Conservation (phyloP, 1,140 invertebrate species). For the Drosophila navojoa region DNA sequence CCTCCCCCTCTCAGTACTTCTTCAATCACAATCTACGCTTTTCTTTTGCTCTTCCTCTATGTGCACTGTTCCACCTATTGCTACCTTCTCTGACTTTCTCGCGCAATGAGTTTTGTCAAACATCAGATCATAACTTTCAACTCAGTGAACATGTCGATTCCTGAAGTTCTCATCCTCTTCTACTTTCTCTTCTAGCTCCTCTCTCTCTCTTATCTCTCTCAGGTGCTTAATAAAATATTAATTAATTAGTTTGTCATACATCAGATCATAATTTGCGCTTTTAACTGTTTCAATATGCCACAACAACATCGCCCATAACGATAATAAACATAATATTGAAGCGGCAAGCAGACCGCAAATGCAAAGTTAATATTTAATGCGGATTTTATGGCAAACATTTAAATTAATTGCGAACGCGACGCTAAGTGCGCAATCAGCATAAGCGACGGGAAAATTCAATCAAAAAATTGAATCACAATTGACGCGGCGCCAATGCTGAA, state of each 20-base stretch:
- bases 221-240: conserved; percentile 1
- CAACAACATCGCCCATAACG: conserved; percentile 10
- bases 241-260: conserved; percentile 25
- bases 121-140: too few species aligned
- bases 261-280: conserved; percentile 9
- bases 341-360: conserved; percentile 6
- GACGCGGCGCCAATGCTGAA: conserved; percentile 13
- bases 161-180: neutral
- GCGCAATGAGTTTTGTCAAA: too few species aligned
- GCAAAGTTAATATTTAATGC: conserved; percentile 60
- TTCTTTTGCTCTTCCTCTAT: too few species aligned
- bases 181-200: too few species aligned
- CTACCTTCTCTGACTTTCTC: too few species aligned
- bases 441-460: conserved; percentile 53
- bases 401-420: conserved; percentile 57
- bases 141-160: too few species aligned
- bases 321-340: conserved; percentile 52
- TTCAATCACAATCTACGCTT: too few species aligned
- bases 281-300: conserved; percentile 18
- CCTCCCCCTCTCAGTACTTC: too few species aligned
- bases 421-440: conserved; percentile 64
- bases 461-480: conserved; percentile 49
- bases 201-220: neutral
- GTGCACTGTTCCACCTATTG: too few species aligned
- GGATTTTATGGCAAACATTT: conserved; percentile 62